These are phyloP conservation scores for Chaetodon auriga DNA, from an alignment of 2,113 vertebrate genomes.

Conservation along the genomic window DNA sequence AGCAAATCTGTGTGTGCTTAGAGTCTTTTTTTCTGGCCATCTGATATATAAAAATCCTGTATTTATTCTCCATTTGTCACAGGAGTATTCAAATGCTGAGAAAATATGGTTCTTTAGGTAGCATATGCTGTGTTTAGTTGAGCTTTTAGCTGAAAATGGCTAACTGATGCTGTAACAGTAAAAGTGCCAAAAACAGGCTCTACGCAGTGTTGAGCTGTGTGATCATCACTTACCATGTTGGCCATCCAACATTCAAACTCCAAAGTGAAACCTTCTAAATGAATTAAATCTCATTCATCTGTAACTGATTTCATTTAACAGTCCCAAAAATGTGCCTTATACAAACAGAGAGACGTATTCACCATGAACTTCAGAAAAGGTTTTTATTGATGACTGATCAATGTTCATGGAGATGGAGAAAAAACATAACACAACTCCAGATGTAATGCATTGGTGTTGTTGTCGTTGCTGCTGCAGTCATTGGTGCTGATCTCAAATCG, in stretches of 20 bases:
- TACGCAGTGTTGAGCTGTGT: neutral
- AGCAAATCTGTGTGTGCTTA: too few species aligned
- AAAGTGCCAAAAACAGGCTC: neutral
- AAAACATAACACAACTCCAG: neutral
- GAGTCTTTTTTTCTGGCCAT: too few species aligned
- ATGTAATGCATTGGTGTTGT: neutral
- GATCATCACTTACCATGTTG: neutral
- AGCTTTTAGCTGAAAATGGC: neutral
- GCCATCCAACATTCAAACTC: neutral
- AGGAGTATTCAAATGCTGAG: neutral
- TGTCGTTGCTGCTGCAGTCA: neutral
- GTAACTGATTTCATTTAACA: neutral
- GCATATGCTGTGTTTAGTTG: neutral
- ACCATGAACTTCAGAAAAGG: neutral
- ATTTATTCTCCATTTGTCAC: too few species aligned
- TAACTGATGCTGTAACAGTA: neutral
- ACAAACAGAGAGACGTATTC: neutral
- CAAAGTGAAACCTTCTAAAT: neutral
- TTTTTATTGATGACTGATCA: constrained; percentile 29
- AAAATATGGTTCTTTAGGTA: neutral
- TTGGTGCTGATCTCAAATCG: neutral
- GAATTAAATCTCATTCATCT: neutral
- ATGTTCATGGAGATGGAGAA: neutral
- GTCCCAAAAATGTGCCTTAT: neutral
- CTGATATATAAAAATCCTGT: too few species aligned